These are phyloP conservation scores for Drosophila repleta DNA, from an alignment of 1,140 invertebrate species.

Conservation along the genomic window DNA sequence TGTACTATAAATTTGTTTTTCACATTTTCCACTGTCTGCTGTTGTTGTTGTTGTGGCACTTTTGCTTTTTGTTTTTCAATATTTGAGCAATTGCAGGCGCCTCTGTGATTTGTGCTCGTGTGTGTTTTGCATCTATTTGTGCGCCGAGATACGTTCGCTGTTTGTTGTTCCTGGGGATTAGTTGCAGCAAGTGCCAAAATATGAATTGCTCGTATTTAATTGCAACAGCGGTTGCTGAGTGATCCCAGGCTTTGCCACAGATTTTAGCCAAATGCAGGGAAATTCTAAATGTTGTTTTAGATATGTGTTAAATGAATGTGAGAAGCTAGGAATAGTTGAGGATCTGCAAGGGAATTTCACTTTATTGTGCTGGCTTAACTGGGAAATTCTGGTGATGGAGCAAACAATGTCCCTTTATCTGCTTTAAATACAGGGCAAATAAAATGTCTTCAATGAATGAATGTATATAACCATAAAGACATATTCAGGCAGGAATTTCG, in stretches of 20 bases:
- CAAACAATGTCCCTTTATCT: too few species aligned
- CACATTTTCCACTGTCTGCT: slow-evolving; percentile 27
- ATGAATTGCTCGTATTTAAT: slow-evolving; percentile 62
- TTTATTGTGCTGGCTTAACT: too few species aligned
- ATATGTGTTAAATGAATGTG: slow-evolving; percentile 8
- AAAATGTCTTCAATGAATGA: too few species aligned
- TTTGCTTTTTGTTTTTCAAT: slow-evolving; percentile 36
- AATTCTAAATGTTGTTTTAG: slow-evolving; percentile 22
- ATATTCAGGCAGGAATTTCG: too few species aligned
- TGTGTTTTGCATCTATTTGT: slow-evolving; percentile 18
- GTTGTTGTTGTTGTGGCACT: slow-evolving; percentile 29
- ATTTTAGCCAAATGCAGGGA: slow-evolving; percentile 17
- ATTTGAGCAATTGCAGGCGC: slow-evolving; percentile 50
- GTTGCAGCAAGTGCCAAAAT: slow-evolving; percentile 59
- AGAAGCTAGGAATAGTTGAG: neutral
- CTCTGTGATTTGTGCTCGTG: slow-evolving; percentile 36
- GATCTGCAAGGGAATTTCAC: neutral
- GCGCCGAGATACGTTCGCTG: slow-evolving; percentile 3
- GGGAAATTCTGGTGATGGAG: too few species aligned
- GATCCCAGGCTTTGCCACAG: slow-evolving; percentile 36
- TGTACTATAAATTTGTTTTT: slow-evolving; percentile 53
- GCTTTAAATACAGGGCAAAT: too few species aligned
- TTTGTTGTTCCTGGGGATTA: slow-evolving; percentile 52
- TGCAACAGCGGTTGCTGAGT: slow-evolving; percentile 32
- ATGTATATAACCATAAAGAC: too few species aligned